Percentiles rank a stretch among this genome's conserved stretches.
Evolutionary conservation across 2,113 vertebrate genomes (phyloP).

Genomic region (Albula goreensis): DNA sequence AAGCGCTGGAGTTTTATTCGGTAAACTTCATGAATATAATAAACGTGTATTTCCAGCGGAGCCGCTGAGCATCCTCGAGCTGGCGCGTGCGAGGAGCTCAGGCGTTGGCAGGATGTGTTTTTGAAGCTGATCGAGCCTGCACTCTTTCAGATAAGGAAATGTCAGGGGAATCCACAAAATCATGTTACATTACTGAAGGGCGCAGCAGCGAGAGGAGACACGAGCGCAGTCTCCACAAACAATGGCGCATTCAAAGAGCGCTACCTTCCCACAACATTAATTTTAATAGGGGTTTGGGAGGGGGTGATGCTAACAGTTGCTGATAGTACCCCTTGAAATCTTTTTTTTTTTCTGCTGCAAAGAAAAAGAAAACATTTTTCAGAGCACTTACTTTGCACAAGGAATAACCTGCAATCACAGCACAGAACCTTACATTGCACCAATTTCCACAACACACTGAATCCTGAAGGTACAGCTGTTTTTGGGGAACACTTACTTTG

Average conservation of each 20-base stretch:
- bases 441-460: no score
- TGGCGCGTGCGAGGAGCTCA: background rate
- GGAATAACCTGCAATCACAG: no score
- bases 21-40: slow-evolving; percentile 25
- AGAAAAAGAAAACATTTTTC: background rate
- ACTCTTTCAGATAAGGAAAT: slow-evolving; percentile 42
- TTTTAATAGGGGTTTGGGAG: background rate
- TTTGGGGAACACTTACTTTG: no score
- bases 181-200: slow-evolving; percentile 30
- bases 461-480: no score
- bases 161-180: slow-evolving; percentile 34
- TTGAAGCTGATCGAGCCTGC: slow-evolving; percentile 15
- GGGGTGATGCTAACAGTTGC: background rate
- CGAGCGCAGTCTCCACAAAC: background rate
- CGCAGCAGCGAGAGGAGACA: background rate
- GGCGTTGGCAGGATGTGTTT: background rate
- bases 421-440: no score
- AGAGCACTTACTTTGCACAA: background rate
- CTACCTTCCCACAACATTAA: background rate
- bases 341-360: background rate
- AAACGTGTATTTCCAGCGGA: background rate
- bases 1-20: background rate
- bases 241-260: slow-evolving; percentile 4
- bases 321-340: background rate
- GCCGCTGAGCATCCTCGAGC: background rate